Base-by-base conservation (phyloP, 2,797 vertebrate genomes). In the Dendrocincla tyrannina region DNA sequence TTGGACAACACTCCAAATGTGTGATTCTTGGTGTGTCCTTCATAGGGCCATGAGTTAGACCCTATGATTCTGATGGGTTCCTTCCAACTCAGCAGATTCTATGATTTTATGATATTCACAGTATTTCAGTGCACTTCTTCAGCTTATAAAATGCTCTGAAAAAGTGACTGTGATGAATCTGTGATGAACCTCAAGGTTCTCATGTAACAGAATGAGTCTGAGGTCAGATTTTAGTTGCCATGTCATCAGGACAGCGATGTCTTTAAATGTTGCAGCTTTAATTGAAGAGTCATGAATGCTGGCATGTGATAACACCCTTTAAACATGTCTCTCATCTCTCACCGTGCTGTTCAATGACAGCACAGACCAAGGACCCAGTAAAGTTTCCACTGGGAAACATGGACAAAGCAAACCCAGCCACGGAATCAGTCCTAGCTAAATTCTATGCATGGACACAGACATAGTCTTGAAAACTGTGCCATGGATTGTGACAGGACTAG, bases 251-350 rank as follows among this genome's bases (percentile, higher is more conserved):
- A 9, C 18, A 68, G 9, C 10, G 19, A 6, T 4, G 4, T 5
- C 41, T 88, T 76, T 77, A 52, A 37, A 56, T 44, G 32, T 30
- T 59, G 22, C 19, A 52, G 12, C 16, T 50, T 14, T 73, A 56
- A 73, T 10, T 17, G n/a, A 16, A 64, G 53, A 50, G 13, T 14
- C 10, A 27, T 50, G 42, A 35, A 62, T 7, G 6, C 14, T 85
- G 46, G 7, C 42, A 27, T 0, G 0, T 56, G 50, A 39, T 42
- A 60, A 5, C 18, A 42, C 3, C 2, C 42, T 52, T 55, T n/a
- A 42, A 72, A 39, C 13, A 9, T 0, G 0, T 12, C 32, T 75
- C 39, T 69, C 25, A 19, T 42, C 60, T 86, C 83, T 70, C 52
- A 74, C 35, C 18, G 27, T 59, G 35, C 13, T 52, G 32, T 18